Conservation (phyloP, 2,797 vertebrate species). For the Heliangelus exortis region DNA sequence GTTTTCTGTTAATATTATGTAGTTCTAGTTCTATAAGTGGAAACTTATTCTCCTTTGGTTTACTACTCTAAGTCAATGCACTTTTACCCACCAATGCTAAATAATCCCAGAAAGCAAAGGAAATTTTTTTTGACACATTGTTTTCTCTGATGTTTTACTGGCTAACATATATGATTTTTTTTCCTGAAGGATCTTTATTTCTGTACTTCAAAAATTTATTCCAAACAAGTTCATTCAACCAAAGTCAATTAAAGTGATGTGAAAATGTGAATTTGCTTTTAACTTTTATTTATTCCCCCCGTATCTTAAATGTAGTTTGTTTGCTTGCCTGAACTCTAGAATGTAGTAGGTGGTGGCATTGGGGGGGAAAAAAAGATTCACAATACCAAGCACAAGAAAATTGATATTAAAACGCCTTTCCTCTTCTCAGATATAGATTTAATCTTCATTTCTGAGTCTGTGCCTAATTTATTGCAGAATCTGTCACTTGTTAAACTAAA, state of each 20-base stretch:
- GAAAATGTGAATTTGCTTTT: not conserved
- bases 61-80: not conserved
- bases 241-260: not conserved
- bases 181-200: not conserved
- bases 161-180: not conserved
- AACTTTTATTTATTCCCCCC: not conserved
- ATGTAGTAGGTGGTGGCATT: rapidly evolving
- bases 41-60: not conserved
- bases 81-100: not conserved
- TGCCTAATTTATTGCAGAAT: constrained; percentile 34
- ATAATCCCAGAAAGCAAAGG: not conserved
- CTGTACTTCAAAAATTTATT: not conserved
- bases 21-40: not conserved
- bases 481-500: constrained; percentile 20
- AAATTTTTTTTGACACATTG: not conserved
- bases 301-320: not conserved
- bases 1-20: not conserved
- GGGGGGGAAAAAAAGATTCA: not conserved
- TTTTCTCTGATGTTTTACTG: not conserved
- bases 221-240: not conserved
- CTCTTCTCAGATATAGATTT: not conserved
- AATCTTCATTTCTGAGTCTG: constrained; percentile 7
- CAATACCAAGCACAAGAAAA: not conserved
- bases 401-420: constrained; percentile 10
- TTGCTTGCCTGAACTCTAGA: not conserved